These are phyloP conservation scores for Callionymus lyra DNA, from an alignment of 2,113 vertebrate genomes.

Conservation along the genomic window DNA sequence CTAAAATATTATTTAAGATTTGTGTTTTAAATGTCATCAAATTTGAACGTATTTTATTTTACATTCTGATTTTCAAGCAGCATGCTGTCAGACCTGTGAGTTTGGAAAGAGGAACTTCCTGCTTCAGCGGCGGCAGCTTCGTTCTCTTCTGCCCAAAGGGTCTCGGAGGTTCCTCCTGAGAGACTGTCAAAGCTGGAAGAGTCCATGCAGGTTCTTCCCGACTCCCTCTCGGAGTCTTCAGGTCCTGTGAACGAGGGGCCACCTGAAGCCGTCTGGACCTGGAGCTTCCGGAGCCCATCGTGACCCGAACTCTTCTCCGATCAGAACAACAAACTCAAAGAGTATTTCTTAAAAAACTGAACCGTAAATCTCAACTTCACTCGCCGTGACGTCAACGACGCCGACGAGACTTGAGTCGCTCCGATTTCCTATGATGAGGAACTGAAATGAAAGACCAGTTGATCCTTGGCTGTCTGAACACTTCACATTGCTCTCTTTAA, in stretches of 20 bases:
- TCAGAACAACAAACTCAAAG: background rate
- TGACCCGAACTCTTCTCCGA: no score
- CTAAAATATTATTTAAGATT: no score
- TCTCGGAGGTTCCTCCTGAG: constrained; percentile 17
- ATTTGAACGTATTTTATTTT: no score
- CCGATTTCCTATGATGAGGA: no score
- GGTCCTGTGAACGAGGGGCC: constrained; percentile 29
- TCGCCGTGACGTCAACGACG: no score
- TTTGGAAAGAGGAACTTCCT: constrained; percentile 28
- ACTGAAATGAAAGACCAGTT: constrained; percentile 24
- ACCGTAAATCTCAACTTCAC: no score
- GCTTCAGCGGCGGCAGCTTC: constrained; percentile 42
- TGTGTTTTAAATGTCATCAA: no score
- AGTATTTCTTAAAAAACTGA: no score
- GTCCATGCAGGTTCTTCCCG: constrained; percentile 31
- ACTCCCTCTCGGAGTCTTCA: background rate
- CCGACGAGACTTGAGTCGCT: no score
- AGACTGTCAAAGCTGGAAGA: constrained; percentile 21
- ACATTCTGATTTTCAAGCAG: no score
- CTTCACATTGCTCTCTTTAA: constrained; percentile 42
- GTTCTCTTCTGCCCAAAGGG: constrained; percentile 24
- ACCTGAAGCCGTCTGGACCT: constrained; percentile 48
- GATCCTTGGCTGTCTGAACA: constrained; percentile 26
- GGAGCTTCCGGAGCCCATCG: constrained; percentile 54
- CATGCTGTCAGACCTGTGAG: constrained; percentile 45